phyloP scores from a whole-genome alignment of 1,140 invertebrate species.

The Coenobita brevimanus region DNA sequence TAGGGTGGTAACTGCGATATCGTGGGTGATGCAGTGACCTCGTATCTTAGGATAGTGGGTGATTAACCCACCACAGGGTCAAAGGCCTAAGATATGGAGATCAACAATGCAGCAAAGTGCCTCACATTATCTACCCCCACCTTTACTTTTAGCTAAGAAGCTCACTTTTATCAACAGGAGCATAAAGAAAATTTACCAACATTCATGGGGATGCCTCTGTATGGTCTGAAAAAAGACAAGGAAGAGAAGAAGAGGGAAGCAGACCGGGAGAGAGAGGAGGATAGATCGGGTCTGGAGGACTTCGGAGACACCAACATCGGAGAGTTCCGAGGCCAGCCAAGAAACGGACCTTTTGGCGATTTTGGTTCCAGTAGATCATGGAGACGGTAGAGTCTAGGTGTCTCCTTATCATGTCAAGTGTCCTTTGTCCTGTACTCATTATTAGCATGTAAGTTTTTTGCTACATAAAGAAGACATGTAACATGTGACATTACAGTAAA shows the following conservation, averaged over 20 bases:
- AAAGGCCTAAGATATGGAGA: too few relatives aligned
- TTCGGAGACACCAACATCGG: constrained; percentile 12
- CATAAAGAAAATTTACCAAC: constrained; percentile 74
- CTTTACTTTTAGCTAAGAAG: too few relatives aligned
- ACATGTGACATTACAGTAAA: too few relatives aligned
- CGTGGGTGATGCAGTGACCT: too few relatives aligned
- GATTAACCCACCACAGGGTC: too few relatives aligned
- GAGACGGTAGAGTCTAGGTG: constrained; percentile 25
- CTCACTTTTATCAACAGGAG: constrained; percentile 44
- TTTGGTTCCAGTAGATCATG: constrained; percentile 39
- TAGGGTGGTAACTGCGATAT: too few relatives aligned
- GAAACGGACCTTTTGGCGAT: constrained; percentile 35
- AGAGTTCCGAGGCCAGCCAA: constrained; percentile 12
- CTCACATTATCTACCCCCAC: too few relatives aligned
- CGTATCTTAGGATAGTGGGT: too few relatives aligned
- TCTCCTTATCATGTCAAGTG: neutral
- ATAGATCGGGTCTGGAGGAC: constrained; percentile 40
- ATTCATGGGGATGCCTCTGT: constrained; percentile 88
- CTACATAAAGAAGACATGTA: too few relatives aligned
- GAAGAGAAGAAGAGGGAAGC: constrained; percentile 54
- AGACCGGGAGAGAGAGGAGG: constrained; percentile 26
- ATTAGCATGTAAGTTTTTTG: neutral
- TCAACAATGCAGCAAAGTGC: too few relatives aligned
- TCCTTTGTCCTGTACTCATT: neutral
- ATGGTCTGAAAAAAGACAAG: constrained; percentile 72